Base-by-base conservation (phyloP, 1,140 invertebrate genomes). In the Steinernema feltiae region DNA sequence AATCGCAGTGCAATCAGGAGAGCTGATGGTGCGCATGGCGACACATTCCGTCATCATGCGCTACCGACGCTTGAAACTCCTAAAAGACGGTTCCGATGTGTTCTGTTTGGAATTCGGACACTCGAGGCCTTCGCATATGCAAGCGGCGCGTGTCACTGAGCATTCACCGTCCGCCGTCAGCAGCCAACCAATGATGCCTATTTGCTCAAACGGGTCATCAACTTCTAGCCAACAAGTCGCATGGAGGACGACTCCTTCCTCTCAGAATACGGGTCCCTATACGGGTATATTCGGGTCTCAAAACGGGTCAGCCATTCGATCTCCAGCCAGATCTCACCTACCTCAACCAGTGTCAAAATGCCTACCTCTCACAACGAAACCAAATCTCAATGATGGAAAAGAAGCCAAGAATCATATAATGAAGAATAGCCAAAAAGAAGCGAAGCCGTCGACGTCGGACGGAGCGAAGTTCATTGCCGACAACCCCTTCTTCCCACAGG, bases 401-500 rank as follows among this genome's bases (percentile, higher is more conserved):
- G 35, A 41, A 41, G 35, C 35, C 35, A 41, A 41, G n/a, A n/a
- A 41, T 7, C 35, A 41, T n/a, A n/a, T n/a, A n/a, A n/a, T n/a
- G 35, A 41, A 41, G 35, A 41, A 41, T 18, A 41, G 35, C 35
- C 7, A 41, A 18, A 18, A 41, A 41, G 35, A 41, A 18, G 18
- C 7, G 35, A 41, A 41, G 35, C 35, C 35, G 35, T 41, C 35
- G 35, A 41, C 35, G 35, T 18, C 7, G 35, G 35, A 18, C 35
- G 35, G 18, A 18, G 35, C 18, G 53, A 63, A 63, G 24, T 21
- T 63, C 7, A 63, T 63, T 21, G 7, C 53, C 7, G 53, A 63
- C 24, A 63, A 63, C 53, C 53, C 53, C 12, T 63, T 63, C 53
- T 63, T 63, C 53, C 24, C 53, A 21, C 53, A 63, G 53, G 53